Evolutionary conservation across 2,113 vertebrate species (phyloP), one percentile per base, ranked within the genome.

Genomic region (Phodopus roborovskii): DNA sequence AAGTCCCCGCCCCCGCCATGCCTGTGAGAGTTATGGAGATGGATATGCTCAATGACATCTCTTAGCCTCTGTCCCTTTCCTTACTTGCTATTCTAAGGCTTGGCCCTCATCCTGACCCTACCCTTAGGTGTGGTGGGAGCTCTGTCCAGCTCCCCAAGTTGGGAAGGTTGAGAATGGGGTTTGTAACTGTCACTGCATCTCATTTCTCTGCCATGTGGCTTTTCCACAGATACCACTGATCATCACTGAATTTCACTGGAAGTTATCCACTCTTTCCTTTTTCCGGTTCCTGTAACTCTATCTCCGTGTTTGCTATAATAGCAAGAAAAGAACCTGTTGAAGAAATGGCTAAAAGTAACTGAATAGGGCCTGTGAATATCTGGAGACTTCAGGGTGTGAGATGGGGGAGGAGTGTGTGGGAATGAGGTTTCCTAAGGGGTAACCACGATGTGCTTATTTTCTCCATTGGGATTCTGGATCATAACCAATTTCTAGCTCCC

Each of bases 21-120:
- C 60, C n/a, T 1, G 3, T n/a, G 42, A 9, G 10, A 58, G 3
- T 56, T 19, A 30, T 1, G 1, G 4, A 17, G 7, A 79, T 26
- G 39, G 8, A 13, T 70, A 79, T 36, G 10, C 30, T 20, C 28
- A 64, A 71, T n/a, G 56, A 39, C 20, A 53, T 62, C 24, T 79
- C 56, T 81, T 3, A 64, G 58, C 85, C 81, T 64, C 56, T 39
- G 68, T 3, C 8, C 7, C 20, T 78, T 19, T 86, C 3, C 16
- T 68, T 60, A 3, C 5, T 1, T 30, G 36, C 1, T 9, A 4
- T 75, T 19, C n/a, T 71, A 88, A 2, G 42, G 83, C 56, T 13
- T 64, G 45, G 82, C 1, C 12, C 62, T 16, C 33, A 4, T 58
- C 33, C 11, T 24, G 36, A 53, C n/a, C 39, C 64, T 36, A 50